A percentile compares a stretch with the other conserved stretches of the same genome.
Conservation (phyloP, 2,797 vertebrate genomes). For the Micromesistius poutassou region DNA sequence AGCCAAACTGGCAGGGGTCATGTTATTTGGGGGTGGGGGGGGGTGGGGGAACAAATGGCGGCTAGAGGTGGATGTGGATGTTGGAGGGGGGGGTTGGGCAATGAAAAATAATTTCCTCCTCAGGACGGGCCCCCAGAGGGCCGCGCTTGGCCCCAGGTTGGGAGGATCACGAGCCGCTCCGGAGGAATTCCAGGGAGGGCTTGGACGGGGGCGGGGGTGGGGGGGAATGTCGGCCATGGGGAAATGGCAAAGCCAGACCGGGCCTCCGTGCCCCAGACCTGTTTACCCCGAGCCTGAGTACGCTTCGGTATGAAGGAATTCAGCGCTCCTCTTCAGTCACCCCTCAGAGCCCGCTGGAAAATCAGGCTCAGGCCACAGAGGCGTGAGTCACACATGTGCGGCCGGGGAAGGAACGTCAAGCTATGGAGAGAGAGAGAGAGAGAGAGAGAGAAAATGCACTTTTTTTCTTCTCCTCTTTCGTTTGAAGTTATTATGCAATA, state of each 20-base stretch:
- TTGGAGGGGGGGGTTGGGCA: slow-evolving; percentile 62
- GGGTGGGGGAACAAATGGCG: slow-evolving; percentile 36
- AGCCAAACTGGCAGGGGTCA: slow-evolving; percentile 62
- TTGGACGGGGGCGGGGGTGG: no score
- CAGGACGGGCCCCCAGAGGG: slow-evolving; percentile 62
- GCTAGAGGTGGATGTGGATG: not conserved
- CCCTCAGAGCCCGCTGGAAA: slow-evolving; percentile 19
- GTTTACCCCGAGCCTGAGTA: slow-evolving; percentile 65
- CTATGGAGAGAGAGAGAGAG: not conserved
- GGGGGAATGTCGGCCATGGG: slow-evolving; percentile 54
- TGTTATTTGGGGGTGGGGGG: slow-evolving; percentile 57
- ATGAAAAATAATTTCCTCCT: slow-evolving; percentile 80
- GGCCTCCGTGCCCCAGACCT: slow-evolving; percentile 50
- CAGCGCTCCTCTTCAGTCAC: slow-evolving; percentile 23
- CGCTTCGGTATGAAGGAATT: slow-evolving; percentile 51
- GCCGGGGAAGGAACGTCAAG: slow-evolving; percentile 37
- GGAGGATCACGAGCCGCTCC: slow-evolving; percentile 63
- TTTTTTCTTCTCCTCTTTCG: slow-evolving; percentile 13
- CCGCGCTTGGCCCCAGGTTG: slow-evolving; percentile 50
- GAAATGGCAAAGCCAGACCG: slow-evolving; percentile 76
- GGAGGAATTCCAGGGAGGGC: slow-evolving; percentile 67
- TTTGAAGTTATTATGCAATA: slow-evolving; percentile 32
- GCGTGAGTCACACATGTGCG: slow-evolving; percentile 40
- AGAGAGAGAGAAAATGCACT: slow-evolving; percentile 22
- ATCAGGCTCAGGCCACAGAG: slow-evolving; percentile 46